These are phyloP conservation scores for Sinocyclocheilus rhinocerous DNA, from an alignment of 2,113 vertebrate genomes.

Conservation along the genomic window DNA sequence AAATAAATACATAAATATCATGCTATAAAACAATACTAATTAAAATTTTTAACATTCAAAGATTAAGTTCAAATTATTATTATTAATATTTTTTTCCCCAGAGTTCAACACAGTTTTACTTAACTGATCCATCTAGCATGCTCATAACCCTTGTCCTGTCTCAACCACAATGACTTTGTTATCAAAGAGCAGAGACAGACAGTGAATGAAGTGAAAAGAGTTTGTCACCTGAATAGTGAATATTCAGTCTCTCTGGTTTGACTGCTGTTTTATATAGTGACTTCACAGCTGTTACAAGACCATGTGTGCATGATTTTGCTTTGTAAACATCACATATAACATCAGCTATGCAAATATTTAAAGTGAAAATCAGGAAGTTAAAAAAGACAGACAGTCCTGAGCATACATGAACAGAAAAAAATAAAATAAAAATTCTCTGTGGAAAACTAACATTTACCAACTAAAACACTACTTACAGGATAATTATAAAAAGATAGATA, in stretches of 20 bases:
- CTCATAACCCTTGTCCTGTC: background rate
- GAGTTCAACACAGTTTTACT: background rate
- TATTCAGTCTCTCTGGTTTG: background rate
- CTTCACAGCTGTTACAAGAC: background rate
- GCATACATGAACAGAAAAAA: background rate
- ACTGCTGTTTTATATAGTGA: background rate
- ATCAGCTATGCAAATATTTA: background rate
- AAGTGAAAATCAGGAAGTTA: background rate
- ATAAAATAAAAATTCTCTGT: background rate
- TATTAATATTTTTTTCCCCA: too few species aligned
- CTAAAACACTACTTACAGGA: background rate
- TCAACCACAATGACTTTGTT: background rate
- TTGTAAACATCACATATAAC: background rate
- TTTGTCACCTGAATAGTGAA: conserved; percentile 4
- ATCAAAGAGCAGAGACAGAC: background rate
- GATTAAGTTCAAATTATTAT: too few species aligned
- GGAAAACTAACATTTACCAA: background rate
- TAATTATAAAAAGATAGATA: too few species aligned
- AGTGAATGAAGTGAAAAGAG: background rate
- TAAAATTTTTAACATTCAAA: too few species aligned
- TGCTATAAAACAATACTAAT: too few species aligned
- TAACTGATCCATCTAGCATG: background rate
- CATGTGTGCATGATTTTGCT: background rate
- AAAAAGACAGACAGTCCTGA: background rate
- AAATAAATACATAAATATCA: too few species aligned